Percentiles rank a stretch among this genome's conserved stretches.
Conservation (phyloP, 1,140 invertebrate genomes). For the Drosophila melanogaster region DNA sequence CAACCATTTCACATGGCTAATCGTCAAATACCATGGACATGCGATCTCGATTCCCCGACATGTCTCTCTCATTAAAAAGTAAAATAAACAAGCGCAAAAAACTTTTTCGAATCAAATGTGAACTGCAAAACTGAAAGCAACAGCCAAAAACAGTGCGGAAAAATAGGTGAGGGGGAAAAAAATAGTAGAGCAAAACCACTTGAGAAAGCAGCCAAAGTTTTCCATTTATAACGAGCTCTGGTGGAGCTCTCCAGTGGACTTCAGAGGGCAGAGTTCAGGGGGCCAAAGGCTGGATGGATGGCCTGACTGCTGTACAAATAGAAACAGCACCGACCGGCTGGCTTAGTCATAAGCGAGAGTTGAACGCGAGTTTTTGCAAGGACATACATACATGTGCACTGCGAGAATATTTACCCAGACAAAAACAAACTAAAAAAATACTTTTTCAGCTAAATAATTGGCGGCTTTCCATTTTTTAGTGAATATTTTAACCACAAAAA, state of each 20-base stretch:
- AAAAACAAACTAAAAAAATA: too few relatives aligned
- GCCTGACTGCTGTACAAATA: constrained; percentile 34
- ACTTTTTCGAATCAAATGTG: constrained; percentile 71
- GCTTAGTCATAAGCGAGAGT: constrained; percentile 41
- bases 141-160: constrained; percentile 26
- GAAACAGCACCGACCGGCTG: constrained; percentile 30
- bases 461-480: too few relatives aligned
- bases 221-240: constrained; percentile 80
- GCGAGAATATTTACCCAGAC: not conserved
- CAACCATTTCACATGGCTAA: constrained; percentile 76
- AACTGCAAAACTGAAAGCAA: constrained; percentile 52
- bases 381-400: constrained; percentile 19
- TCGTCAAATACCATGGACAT: constrained; percentile 66
- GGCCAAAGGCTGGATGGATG: constrained; percentile 27
- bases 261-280: constrained; percentile 5
- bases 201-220: constrained; percentile 81
- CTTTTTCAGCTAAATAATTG: too few relatives aligned
- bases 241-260: constrained; percentile 41
- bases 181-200: constrained; percentile 66
- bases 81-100: constrained; percentile 77
- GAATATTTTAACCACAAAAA: not conserved
- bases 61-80: constrained; percentile 76
- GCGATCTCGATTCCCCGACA: constrained; percentile 58
- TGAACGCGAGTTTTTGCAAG: constrained; percentile 27
- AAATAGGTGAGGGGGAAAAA: constrained; percentile 27